Base-by-base conservation (phyloP, 1,140 invertebrate genomes). In the Bursaphelenchus mucronatus region DNA sequence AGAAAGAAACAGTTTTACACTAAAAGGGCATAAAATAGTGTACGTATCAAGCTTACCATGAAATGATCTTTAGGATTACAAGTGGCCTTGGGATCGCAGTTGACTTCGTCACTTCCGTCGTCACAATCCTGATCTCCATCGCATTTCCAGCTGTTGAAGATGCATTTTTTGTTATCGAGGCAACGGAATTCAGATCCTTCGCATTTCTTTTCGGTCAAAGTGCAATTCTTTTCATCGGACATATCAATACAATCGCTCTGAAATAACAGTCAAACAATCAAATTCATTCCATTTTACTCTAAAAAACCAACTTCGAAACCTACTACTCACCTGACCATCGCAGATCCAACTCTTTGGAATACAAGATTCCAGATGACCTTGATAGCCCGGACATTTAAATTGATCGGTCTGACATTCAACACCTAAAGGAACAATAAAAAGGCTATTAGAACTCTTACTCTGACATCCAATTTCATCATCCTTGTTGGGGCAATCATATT, bases 81-180 rank as follows among this genome's bases (percentile, higher is more conserved):
- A 10, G 62, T 51, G 13, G 41, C 40, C n/a, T 30, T 57, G 15
- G 53, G 61, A 8, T 53, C 53, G 21, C 74, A 76, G 44, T 71
- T 59, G 30, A 63, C 64, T 79, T 97, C 94, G 81, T 98, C 94
- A 11, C 90, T 92, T 59, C 91, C 85, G 70, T 88, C 87, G 0
- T 81, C 64, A 73, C 88, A 90, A 56, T 89, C 85, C 19, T 73
- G 71, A 3, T 81, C 69, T 0, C 85, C 85, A 76, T 89, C 87
- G 76, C 89, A 0, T 85, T 84, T 80, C 77, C 90, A 92, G 17
- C 85, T 87, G 59, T 86, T 66, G 68, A 64, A 73, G 44, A 73
- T 73, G 55, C 71, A 73, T 13, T 61, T 46, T 4, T 64, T 64
- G 41, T 66, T 66, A 30, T 68, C 69, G 7, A 45, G 30, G 44